These are phyloP conservation scores for Eupithecia centaureata DNA, from an alignment of 2,888 invertebrate species.

Conservation along the genomic window DNA sequence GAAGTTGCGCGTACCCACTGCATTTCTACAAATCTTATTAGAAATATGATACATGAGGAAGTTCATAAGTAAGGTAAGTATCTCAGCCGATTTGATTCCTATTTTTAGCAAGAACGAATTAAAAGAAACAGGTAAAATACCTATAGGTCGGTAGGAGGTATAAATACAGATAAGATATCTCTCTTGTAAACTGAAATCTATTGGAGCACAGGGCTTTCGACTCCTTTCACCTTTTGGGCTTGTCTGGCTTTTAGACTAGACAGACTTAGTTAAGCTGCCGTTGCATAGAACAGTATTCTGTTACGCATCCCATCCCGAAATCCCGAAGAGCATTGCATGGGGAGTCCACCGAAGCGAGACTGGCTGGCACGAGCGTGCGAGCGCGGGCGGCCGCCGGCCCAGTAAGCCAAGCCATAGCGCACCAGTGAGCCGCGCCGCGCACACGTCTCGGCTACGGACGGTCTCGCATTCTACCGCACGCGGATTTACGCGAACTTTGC, in stretches of 20 bases:
- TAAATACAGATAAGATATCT: too few relatives aligned
- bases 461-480: constrained; percentile 17
- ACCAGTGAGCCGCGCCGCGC: constrained; percentile 20
- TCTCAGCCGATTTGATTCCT: too few relatives aligned
- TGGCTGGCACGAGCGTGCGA: not conserved
- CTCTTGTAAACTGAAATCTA: not conserved
- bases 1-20: constrained; percentile 4
- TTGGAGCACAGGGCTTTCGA: not conserved
- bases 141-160: too few relatives aligned
- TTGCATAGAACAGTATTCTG: too few relatives aligned
- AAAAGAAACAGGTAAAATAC: too few relatives aligned
- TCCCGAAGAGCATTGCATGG: constrained; percentile 10
- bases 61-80: not conserved
- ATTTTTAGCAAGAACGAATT: not conserved
- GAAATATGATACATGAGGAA: not conserved
- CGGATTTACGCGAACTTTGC: constrained; percentile 17
- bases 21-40: constrained; percentile 3
- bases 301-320: not conserved
- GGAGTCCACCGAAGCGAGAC: constrained; percentile 24
- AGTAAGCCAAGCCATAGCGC: constrained; percentile 23
- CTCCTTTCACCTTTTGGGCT: too few relatives aligned
- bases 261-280: not conserved
- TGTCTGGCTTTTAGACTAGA: too few relatives aligned
- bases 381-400: not conserved
- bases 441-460: constrained; percentile 14